Evolutionary conservation across 1,140 invertebrate species (phyloP).

Genomic region (Sarcophaga bullata): DNA sequence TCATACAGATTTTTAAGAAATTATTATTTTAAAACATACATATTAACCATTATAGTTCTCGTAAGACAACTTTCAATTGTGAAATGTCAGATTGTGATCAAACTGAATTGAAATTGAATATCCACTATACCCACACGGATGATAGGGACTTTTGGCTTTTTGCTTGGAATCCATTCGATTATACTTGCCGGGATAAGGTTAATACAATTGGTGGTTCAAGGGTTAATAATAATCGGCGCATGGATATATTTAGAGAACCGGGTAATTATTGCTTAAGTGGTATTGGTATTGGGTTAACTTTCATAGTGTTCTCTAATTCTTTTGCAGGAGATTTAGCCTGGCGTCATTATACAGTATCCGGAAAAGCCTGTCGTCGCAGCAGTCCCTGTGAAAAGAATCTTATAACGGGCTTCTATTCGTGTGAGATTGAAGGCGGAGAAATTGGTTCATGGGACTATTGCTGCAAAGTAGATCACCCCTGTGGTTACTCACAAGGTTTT

Average conservation of each 20-base stretch:
- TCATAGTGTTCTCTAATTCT: background rate
- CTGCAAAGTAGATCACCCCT: slow-evolving; percentile 80
- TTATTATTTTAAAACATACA: slow-evolving; percentile 19
- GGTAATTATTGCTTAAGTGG: slow-evolving; percentile 52
- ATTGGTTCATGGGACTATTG: slow-evolving; percentile 82
- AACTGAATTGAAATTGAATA: slow-evolving; percentile 71
- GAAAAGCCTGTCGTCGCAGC: slow-evolving; percentile 78
- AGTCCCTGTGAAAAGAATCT: slow-evolving; percentile 76
- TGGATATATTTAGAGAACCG: slow-evolving; percentile 66
- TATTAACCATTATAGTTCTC: slow-evolving; percentile 48
- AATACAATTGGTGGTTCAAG: slow-evolving; percentile 64
- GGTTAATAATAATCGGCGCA: slow-evolving; percentile 63
- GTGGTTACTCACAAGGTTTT: slow-evolving; percentile 82
- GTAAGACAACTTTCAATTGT: slow-evolving; percentile 68
- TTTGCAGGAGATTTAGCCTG: slow-evolving; percentile 68
- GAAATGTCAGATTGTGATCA: slow-evolving; percentile 74
- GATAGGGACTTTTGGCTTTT: slow-evolving; percentile 72
- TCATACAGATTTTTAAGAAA: background rate
- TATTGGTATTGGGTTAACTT: slow-evolving; percentile 2
- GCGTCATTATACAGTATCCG: slow-evolving; percentile 79
- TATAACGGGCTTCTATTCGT: slow-evolving; percentile 81
- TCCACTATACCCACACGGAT: slow-evolving; percentile 70
- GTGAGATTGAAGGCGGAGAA: slow-evolving; percentile 77
- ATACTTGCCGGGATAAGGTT: slow-evolving; percentile 64
- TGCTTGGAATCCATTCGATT: slow-evolving; percentile 71